Conservation (phyloP, 2,888 invertebrate species). For the Dusona sp. region DNA sequence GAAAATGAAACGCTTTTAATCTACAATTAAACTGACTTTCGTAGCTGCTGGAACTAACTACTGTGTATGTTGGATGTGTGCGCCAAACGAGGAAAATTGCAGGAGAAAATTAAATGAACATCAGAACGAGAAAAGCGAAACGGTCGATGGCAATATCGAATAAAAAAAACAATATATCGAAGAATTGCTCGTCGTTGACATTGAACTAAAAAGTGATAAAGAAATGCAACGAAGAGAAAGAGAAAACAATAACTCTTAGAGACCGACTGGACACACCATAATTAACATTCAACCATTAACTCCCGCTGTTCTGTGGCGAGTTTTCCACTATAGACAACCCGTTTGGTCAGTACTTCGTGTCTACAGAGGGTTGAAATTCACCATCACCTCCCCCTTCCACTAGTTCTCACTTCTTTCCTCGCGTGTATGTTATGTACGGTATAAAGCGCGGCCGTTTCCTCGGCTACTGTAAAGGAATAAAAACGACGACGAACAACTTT, state of each 20-base stretch:
- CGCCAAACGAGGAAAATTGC: not conserved
- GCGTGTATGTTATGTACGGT: conserved; percentile 13
- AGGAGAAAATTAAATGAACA: not conserved
- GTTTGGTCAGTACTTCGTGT: conserved; percentile 25
- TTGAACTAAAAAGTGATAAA: not conserved
- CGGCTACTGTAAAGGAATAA: conserved; percentile 23
- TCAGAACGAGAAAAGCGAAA: not conserved
- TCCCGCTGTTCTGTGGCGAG: conserved; percentile 63
- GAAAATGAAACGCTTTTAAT: conserved; percentile 7
- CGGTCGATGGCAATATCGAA: not conserved
- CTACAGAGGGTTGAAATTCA: conserved; percentile 33
- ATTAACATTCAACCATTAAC: conserved; percentile 81
- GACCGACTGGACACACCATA: conserved; percentile 73
- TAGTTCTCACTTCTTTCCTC: conserved; percentile 7
- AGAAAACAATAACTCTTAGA: conserved; percentile 53
- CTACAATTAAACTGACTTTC: not conserved
- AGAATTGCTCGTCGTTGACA: conserved; percentile 10
- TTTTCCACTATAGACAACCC: conserved; percentile 67
- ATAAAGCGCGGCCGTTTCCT: not conserved
- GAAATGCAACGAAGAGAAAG: conserved; percentile 67
- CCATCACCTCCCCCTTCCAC: not conserved
- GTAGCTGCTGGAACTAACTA: not conserved
- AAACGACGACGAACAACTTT: conserved; percentile 31
- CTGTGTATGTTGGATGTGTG: not conserved
- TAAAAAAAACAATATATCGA: not conserved